Conservation (phyloP, 2,113 vertebrate genomes). For the Sander lucioperca region DNA sequence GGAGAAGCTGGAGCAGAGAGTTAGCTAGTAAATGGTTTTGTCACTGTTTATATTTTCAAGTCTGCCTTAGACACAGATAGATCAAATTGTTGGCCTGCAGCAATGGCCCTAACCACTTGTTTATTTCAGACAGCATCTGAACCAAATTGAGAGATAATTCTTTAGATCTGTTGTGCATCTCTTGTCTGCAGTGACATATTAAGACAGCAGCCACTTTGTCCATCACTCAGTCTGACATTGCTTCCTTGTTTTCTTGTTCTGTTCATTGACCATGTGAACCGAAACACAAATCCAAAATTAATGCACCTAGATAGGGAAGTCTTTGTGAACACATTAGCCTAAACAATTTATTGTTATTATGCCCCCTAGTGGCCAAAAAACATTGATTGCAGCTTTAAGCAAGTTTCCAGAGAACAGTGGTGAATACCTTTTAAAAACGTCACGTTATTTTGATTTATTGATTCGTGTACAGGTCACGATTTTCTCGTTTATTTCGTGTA, state of each 20-base stretch:
- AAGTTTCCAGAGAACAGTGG: background rate
- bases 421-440: too few species aligned
- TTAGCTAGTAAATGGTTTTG: constrained; percentile 28
- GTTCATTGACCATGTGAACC: too few species aligned
- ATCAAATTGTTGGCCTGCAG: constrained; percentile 20
- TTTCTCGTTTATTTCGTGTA: too few species aligned
- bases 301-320: too few species aligned
- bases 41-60: constrained; percentile 21
- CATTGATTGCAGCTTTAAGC: background rate
- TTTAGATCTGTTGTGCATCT: background rate
- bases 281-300: too few species aligned
- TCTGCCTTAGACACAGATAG: constrained; percentile 4
- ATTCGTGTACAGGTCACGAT: too few species aligned
- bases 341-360: background rate
- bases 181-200: background rate
- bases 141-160: background rate
- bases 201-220: background rate
- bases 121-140: background rate
- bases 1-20: background rate
- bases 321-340: background rate
- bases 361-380: too few species aligned
- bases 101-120: background rate
- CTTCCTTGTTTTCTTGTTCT: background rate
- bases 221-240: background rate
- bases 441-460: too few species aligned